Base-by-base conservation (phyloP, 2,888 invertebrate species). In the Seira sanloemensis region DNA sequence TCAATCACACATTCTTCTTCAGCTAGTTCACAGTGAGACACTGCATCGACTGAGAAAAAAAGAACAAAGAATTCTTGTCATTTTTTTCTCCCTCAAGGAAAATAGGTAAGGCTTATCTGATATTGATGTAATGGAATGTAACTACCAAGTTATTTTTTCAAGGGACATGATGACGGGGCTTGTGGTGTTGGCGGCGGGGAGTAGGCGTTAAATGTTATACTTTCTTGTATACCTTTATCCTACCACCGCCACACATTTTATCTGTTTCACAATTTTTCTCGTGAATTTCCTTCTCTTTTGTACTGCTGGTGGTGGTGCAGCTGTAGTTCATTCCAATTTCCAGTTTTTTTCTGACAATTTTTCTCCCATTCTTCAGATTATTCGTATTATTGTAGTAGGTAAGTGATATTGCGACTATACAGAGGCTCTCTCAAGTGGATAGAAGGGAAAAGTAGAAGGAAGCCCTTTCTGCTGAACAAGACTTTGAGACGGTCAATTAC, bases 401-500 rank as follows among this genome's bases (percentile, higher is more conserved):
- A n/a, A n/a, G n/a, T n/a, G n/a, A n/a, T n/a, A n/a, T n/a, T n/a
- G n/a, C n/a, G n/a, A n/a, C n/a, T n/a, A n/a, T n/a, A n/a, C n/a
- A n/a, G n/a, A n/a, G n/a, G n/a, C n/a, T n/a, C 71, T 66, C 81
- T 82, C 76, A 82, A 82, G 81, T 82, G 81, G 81, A 82, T 82
- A 76, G 68, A n/a, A n/a, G n/a, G 58, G 74, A 75, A 73, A 78
- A 68, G n/a, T n/a, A n/a, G n/a, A 71, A 82, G 50, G 81, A 71
- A 82, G 81, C 76, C 65, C 76, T 82, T 82, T 82, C 76, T 76
- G 81, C 81, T 71, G 81, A 82, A 76, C 81, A 82, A 82, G 81
- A 82, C 81, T 82, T 86, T 82, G 82, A 86, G 84, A 85, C 77
- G 86, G 86, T 87, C 87, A 87, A 87, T 87, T 87, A 87, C 86